A percentile compares a stretch with the other conserved stretches of the same genome.
These are phyloP conservation scores for Iguana delicatissima DNA, from an alignment of 2,797 vertebrate genomes.

Conservation along the genomic window DNA sequence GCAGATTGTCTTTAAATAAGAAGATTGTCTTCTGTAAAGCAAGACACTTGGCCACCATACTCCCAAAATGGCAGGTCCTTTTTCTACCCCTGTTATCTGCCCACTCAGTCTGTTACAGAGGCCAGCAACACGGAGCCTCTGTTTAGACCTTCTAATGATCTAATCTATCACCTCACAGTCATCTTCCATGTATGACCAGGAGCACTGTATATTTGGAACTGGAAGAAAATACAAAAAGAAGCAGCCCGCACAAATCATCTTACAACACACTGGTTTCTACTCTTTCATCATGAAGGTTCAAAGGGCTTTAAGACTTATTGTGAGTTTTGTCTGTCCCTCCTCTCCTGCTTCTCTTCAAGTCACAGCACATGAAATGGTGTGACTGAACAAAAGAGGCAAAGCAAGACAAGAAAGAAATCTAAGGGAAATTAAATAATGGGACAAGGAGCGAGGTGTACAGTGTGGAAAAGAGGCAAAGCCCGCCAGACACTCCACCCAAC, in stretches of 20 bases:
- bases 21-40: background rate
- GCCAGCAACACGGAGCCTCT: background rate
- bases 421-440: background rate
- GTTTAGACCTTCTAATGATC: too few relatives aligned
- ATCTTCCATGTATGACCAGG: background rate
- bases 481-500: background rate
- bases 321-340: background rate
- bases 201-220: background rate
- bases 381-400: background rate
- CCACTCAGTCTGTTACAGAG: background rate
- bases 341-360: background rate
- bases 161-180: too few relatives aligned
- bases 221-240: background rate
- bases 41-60: background rate
- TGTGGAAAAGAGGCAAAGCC: accelerated
- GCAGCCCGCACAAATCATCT: background rate
- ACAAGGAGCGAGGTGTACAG: background rate
- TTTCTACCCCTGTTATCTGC: background rate
- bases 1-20: background rate
- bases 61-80: background rate
- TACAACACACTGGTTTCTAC: background rate
- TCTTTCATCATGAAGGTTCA: background rate
- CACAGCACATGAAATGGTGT: background rate
- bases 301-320: background rate
- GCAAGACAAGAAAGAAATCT: background rate